phyloP scores from a whole-genome alignment of 2,888 invertebrate species.

The Tenthredo livida region DNA sequence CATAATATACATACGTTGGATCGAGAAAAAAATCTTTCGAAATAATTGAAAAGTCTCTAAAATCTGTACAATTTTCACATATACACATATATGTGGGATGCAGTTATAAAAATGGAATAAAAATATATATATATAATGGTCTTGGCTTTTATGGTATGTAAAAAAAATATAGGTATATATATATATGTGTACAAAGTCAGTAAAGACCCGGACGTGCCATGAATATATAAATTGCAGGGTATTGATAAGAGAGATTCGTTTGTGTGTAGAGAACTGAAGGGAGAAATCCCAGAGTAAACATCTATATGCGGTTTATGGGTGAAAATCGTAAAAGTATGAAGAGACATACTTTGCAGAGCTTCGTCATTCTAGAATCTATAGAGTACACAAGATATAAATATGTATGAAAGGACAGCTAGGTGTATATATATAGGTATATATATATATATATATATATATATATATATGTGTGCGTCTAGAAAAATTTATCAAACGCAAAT shows the following conservation, averaged over 20 bases:
- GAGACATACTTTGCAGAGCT: neutral
- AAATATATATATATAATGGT: neutral
- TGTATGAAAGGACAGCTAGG: neutral
- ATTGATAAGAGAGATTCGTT: neutral
- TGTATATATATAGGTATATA: too few species aligned
- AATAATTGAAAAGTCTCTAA: too few species aligned
- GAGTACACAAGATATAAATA: neutral
- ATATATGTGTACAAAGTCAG: neutral
- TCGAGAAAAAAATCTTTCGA: neutral
- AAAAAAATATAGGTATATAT: neutral
- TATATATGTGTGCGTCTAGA: too few species aligned
- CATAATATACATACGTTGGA: neutral
- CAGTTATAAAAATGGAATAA: neutral
- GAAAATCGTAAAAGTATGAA: neutral
- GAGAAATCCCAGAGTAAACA: neutral
- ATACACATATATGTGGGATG: too few species aligned
- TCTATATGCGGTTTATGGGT: neutral
- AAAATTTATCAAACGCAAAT: too few species aligned
- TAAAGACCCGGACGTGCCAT: conserved; percentile 5
- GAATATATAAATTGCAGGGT: conserved; percentile 18
- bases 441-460: too few species aligned
- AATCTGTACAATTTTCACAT: too few species aligned
- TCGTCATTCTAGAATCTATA: neutral
- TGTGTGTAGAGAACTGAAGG: neutral
- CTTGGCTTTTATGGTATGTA: neutral